Percentiles rank a stretch among this genome's conserved stretches.
These are phyloP conservation scores for Conchocele bisecta DNA, from an alignment of 2,888 invertebrate genomes.

Conservation along the genomic window DNA sequence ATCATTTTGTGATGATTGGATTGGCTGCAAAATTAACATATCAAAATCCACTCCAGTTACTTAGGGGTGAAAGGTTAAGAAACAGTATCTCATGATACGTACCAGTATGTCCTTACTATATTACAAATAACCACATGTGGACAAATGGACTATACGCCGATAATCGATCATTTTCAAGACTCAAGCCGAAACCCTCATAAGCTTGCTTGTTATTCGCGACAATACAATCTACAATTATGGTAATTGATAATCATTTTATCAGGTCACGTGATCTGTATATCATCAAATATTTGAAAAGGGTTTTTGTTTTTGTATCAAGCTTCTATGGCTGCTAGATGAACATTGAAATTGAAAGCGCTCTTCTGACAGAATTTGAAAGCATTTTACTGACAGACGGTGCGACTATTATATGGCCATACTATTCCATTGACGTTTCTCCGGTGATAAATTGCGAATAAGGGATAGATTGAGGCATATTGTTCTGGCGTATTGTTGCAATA, in stretches of 20 bases:
- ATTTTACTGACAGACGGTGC: conserved; percentile 8
- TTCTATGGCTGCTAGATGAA: no score
- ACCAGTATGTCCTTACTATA: no score
- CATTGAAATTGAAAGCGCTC: conserved; percentile 31
- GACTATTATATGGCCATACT: conserved; percentile 37
- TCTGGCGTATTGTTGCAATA: conserved; percentile 48
- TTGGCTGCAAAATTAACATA: no score
- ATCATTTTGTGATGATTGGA: no score
- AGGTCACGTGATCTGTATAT: conserved; percentile 47
- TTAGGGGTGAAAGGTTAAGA: no score
- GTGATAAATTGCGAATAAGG: conserved; percentile 49
- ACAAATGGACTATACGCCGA: no score
- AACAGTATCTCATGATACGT: no score
- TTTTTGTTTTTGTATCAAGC: conserved; percentile 45
- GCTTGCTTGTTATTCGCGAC: no score
- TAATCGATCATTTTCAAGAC: no score
- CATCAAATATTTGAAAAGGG: conserved; percentile 57
- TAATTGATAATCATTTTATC: conserved; percentile 54
- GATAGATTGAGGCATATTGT: conserved; percentile 54
- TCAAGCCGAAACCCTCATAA: no score
- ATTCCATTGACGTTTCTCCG: conserved; percentile 36
- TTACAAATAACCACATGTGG: no score
- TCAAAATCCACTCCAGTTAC: no score
- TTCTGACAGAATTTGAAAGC: conserved; percentile 35
- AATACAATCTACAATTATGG: conserved; percentile 56